A percentile compares a stretch with the other conserved stretches of the same genome.
Conservation (phyloP, 2,797 vertebrate genomes). For the Rhinoraja longicauda region DNA sequence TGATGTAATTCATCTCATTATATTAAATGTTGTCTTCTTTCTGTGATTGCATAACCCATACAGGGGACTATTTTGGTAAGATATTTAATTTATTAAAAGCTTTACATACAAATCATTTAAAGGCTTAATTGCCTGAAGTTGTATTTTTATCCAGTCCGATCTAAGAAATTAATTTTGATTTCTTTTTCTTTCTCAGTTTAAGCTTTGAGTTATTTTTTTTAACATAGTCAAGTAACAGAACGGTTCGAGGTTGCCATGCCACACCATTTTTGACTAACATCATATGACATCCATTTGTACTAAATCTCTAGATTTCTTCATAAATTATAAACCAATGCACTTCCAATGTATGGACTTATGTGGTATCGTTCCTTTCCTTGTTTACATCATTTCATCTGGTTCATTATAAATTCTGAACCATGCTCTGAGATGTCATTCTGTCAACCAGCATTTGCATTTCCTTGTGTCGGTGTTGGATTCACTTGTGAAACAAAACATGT, state of each 20-base stretch:
- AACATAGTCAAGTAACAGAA: not conserved
- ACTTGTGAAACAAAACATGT: not conserved
- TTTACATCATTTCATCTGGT: not conserved
- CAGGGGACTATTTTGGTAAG: slow-evolving; percentile 84
- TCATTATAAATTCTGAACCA: not conserved
- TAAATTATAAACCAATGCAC: not conserved
- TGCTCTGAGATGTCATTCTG: not conserved
- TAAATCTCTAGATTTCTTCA: not conserved
- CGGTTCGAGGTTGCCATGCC: not conserved
- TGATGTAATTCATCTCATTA: slow-evolving; percentile 40
- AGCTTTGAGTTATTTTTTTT: not conserved
- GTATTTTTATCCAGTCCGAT: not conserved
- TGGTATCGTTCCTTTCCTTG: not conserved
- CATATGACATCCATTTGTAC: not conserved
- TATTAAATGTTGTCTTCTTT: slow-evolving; percentile 59
- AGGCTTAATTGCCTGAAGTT: not conserved
- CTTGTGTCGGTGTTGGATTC: not conserved
- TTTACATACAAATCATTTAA: slow-evolving; percentile 12
- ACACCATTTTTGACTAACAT: not conserved
- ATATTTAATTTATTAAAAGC: slow-evolving; percentile 46
- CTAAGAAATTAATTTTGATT: not conserved
- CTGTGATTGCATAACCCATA: slow-evolving; percentile 60
- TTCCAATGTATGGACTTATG: not conserved
- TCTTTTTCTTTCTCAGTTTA: not conserved
- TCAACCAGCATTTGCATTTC: no score